phyloP scores from a whole-genome alignment of 2,797 vertebrate genomes.

The Selene dorsalis region DNA sequence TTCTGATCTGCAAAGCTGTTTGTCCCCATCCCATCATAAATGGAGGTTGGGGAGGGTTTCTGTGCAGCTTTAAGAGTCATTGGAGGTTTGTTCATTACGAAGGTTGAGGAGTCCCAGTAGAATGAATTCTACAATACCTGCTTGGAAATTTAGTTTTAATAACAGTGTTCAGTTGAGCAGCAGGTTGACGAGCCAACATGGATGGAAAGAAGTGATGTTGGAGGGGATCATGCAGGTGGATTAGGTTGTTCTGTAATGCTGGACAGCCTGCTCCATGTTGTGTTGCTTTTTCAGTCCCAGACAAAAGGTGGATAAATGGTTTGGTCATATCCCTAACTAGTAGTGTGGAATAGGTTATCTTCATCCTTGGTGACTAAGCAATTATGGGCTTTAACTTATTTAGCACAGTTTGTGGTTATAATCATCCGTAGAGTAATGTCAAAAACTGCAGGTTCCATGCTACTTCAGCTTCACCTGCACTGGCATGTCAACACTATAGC shows the following conservation, averaged over 20 bases:
- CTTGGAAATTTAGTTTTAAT: not conserved
- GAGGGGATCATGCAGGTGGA: not conserved
- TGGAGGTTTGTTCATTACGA: not conserved
- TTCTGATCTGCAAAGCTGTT: not conserved
- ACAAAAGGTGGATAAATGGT: conserved; percentile 6
- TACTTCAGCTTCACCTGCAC: not conserved
- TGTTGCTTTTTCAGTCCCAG: not conserved
- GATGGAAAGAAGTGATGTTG: not conserved
- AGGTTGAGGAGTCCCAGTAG: not conserved
- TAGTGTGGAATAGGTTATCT: not conserved
- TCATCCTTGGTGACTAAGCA: not conserved
- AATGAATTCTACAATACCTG: not conserved
- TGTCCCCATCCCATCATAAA: not conserved
- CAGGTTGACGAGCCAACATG: not conserved
- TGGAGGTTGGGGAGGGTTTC: not conserved
- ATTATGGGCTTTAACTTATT: conserved; percentile 34
- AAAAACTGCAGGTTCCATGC: not conserved
- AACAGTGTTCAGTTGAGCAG: not conserved
- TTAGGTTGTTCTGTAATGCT: not conserved
- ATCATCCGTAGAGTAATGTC: not conserved
- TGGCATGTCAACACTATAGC: not conserved
- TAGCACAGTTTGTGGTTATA: not conserved
- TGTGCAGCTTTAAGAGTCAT: not conserved
- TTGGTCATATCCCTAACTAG: not conserved
- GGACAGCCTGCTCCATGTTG: not conserved